Percentiles rank a stretch among this genome's conserved stretches.
Conservation (phyloP, 2,797 vertebrate genomes). For the Acipenser ruthenus region DNA sequence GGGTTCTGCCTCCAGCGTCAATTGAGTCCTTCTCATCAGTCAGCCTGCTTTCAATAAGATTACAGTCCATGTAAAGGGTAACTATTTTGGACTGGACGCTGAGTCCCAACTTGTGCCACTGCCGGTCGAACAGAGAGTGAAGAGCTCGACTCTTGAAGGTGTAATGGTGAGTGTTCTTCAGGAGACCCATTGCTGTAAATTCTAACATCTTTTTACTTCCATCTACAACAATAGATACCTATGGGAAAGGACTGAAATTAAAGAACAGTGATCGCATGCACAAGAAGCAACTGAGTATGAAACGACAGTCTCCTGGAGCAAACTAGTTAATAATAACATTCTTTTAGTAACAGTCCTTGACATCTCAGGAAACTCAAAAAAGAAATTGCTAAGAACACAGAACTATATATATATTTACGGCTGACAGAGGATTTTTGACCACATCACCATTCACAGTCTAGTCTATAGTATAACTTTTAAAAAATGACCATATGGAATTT, state of each 20-base stretch:
- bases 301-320: too few relatives aligned
- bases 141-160: conserved; percentile 85
- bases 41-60: conserved; percentile 72
- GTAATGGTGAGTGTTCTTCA: conserved; percentile 69
- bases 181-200: conserved; percentile 63
- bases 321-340: too few relatives aligned
- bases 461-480: too few relatives aligned
- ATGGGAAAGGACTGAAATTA: conserved; percentile 15
- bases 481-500: too few relatives aligned
- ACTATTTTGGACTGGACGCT: conserved; percentile 66
- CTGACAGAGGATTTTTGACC: too few relatives aligned
- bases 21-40: conserved; percentile 61
- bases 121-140: conserved; percentile 83
- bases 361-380: too few relatives aligned
- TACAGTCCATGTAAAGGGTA: conserved; percentile 86
- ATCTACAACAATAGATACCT: conserved; percentile 83
- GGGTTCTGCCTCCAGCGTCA: conserved; percentile 66
- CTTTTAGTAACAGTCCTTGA: too few relatives aligned
- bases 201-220: conserved; percentile 81
- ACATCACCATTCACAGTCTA: too few relatives aligned
- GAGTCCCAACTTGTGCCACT: conserved; percentile 91
- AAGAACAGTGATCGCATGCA: too few relatives aligned
- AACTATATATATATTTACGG: too few relatives aligned
- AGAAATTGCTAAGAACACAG: too few relatives aligned
- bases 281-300: too few relatives aligned